Percentiles rank a stretch among this genome's conserved stretches.
phyloP scores from a whole-genome alignment of 2,888 invertebrate genomes.

The Trichopria drosophilae region DNA sequence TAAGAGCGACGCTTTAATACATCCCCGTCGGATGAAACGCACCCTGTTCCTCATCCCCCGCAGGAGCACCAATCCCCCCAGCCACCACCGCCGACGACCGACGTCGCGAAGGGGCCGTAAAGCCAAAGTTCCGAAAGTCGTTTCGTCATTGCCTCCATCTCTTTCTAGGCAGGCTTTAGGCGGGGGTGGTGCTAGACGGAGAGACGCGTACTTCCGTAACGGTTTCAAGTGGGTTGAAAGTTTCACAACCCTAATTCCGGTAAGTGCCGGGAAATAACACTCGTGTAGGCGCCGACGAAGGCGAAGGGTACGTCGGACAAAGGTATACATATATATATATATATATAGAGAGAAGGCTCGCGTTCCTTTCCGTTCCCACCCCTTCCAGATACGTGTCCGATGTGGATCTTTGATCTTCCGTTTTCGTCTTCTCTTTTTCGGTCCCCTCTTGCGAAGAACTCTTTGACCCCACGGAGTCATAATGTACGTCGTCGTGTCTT shows the following conservation, averaged over 20 bases:
- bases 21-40: too few species aligned
- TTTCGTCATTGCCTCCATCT: neutral
- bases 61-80: too few species aligned
- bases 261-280: slow-evolving; percentile 35
- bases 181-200: neutral
- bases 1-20: too few species aligned
- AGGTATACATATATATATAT: neutral
- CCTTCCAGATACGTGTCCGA: too few species aligned
- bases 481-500: too few species aligned
- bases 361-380: neutral
- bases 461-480: neutral
- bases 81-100: slow-evolving; percentile 7
- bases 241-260: slow-evolving; percentile 34
- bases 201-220: slow-evolving; percentile 2
- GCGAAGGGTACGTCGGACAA: neutral
- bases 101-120: slow-evolving; percentile 12
- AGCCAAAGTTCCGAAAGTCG: too few species aligned
- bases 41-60: too few species aligned
- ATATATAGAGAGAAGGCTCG: neutral
- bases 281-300: neutral
- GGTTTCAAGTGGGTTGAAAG: slow-evolving; percentile 20
- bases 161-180: too few species aligned
- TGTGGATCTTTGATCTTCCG: too few species aligned
- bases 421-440: too few species aligned
- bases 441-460: neutral